A percentile compares a stretch with the other conserved stretches of the same genome.
Conservation (phyloP, 2,113 vertebrate species). For the Marmota monax region DNA sequence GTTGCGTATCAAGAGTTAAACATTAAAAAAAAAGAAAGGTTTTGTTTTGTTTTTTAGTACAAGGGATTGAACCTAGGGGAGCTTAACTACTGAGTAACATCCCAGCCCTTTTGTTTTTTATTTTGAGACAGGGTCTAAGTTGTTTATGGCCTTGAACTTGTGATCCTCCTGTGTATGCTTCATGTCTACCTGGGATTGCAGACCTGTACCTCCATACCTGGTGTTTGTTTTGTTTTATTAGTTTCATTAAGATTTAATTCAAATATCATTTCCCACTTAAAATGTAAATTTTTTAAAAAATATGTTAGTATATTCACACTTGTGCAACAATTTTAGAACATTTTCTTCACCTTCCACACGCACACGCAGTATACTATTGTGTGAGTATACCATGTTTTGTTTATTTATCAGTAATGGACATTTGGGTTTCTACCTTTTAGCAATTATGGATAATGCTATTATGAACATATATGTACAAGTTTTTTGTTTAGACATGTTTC, state of each 20-base stretch:
- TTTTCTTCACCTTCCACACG: not conserved
- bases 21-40: not conserved
- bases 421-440: slow-evolving; percentile 17
- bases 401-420: not conserved
- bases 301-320: not conserved
- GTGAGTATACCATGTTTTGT: not conserved
- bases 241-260: slow-evolving; percentile 10
- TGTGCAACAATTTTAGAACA: not conserved
- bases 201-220: not conserved
- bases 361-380: not conserved
- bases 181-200: not conserved
- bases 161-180: not conserved
- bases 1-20: too few relatives aligned
- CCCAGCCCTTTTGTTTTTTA: not conserved
- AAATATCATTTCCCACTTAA: not conserved
- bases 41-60: not conserved
- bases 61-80: not conserved
- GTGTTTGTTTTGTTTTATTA: not conserved
- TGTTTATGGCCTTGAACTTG: not conserved
- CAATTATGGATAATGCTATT: not conserved
- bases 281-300: not conserved
- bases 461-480: not conserved
- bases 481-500: slow-evolving; percentile 20
- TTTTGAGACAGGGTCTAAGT: not conserved
- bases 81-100: not conserved